Conservation (phyloP, 2,113 vertebrate species). For the Cygnus atratus region DNA sequence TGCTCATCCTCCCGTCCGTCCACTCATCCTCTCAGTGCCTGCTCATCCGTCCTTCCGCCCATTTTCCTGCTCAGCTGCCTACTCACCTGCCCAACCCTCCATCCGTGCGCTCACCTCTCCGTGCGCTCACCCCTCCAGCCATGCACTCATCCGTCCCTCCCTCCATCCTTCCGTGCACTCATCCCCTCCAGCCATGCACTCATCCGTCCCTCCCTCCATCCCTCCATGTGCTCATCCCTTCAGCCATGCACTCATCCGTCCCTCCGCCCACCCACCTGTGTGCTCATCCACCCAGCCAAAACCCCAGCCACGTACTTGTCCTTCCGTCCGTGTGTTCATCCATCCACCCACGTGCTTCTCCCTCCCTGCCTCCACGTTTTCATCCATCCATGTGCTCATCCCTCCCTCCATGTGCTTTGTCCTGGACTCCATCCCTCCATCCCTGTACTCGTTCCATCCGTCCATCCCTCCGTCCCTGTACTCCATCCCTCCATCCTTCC, state of each 20-base stretch:
- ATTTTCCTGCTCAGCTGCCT: too few relatives aligned
- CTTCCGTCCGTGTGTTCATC: not conserved
- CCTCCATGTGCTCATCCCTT: not conserved
- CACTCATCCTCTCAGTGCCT: fast-evolving
- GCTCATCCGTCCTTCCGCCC: too few relatives aligned
- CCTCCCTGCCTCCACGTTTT: not conserved
- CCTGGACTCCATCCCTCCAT: not conserved
- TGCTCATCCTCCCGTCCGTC: fast-evolving
- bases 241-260: not conserved
- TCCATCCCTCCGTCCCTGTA: not conserved
- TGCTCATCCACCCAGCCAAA: not conserved
- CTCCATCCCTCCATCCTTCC: not conserved
- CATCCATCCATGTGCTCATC: not conserved
- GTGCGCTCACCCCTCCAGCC: not conserved
- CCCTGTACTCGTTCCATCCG: not conserved
- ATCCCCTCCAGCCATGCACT: not conserved
- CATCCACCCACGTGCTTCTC: too few relatives aligned
- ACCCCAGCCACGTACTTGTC: not conserved
- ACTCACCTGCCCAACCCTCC: too few relatives aligned
- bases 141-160: too few relatives aligned
- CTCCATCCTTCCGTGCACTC: not conserved
- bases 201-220: not conserved
- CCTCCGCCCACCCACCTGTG: too few relatives aligned
- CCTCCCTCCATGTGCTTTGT: too few relatives aligned
- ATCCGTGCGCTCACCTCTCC: too few relatives aligned